These are phyloP conservation scores for Catharus ustulatus DNA, from an alignment of 2,797 vertebrate species.

Conservation along the genomic window DNA sequence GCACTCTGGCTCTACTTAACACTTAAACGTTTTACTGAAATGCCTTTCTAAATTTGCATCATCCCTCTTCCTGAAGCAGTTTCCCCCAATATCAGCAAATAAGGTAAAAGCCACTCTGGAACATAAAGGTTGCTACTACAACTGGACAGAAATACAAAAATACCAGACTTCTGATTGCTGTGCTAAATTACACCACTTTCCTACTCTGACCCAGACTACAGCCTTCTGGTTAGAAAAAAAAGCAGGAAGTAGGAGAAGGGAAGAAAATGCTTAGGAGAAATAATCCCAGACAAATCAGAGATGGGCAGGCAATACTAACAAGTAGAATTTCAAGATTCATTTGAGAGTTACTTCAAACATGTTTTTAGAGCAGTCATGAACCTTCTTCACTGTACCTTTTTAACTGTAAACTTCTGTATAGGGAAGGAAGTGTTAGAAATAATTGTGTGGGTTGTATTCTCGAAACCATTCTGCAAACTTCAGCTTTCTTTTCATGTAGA, in stretches of 20 bases:
- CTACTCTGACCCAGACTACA: not conserved
- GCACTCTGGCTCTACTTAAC: not conserved
- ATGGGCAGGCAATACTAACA: not conserved
- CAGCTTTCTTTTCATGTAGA: not conserved
- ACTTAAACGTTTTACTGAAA: conserved; percentile 10
- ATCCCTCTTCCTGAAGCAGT: not conserved
- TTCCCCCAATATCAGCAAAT: not conserved
- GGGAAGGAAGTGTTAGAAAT: conserved; percentile 28
- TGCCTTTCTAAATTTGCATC: conserved; percentile 24
- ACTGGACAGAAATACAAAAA: not conserved
- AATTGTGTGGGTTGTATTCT: not conserved
- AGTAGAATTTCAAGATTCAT: not conserved
- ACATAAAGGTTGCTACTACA: not conserved
- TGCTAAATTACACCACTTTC: not conserved
- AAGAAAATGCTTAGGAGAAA: conserved; percentile 13
- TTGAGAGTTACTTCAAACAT: not conserved
- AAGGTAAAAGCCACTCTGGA: not conserved
- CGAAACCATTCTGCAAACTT: not conserved
- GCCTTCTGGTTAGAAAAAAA: not conserved
- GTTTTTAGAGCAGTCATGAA: not conserved
- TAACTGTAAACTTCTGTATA: not conserved
- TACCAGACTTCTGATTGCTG: not conserved
- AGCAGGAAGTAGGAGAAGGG: not conserved
- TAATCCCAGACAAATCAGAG: not conserved
- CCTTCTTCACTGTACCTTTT: not conserved